Percentiles rank a stretch among this genome's conserved stretches.
Evolutionary conservation across 2,888 invertebrate species (phyloP).

Genomic region (Cerastis leucographa): DNA sequence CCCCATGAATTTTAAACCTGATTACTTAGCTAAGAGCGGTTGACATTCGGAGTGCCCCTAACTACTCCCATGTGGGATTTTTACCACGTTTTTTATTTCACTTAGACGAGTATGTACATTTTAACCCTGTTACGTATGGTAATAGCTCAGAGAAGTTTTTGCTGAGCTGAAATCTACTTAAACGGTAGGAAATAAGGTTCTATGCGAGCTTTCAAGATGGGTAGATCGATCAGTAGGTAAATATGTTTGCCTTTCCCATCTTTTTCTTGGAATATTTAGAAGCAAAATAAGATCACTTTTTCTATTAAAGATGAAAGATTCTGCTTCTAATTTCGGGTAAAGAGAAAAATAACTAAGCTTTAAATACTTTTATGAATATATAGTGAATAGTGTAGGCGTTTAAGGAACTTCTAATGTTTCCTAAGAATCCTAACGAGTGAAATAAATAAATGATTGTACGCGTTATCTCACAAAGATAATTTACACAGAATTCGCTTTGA

Average conservation of each 20-base stretch:
- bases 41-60: constrained; percentile 70
- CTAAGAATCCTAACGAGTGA: neutral
- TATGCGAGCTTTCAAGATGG: neutral
- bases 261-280: constrained; percentile 22
- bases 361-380: neutral
- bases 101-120: constrained; percentile 61
- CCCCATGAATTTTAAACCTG: constrained; percentile 74
- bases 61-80: constrained; percentile 72
- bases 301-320: neutral
- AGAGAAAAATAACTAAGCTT: neutral
- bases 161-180: constrained; percentile 26
- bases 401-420: neutral
- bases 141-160: constrained; percentile 48
- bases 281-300: neutral
- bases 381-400: neutral
- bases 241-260: constrained; percentile 3
- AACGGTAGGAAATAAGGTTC: constrained; percentile 9
- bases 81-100: constrained; percentile 68
- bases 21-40: constrained; percentile 72
- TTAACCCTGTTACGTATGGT: constrained; percentile 62
- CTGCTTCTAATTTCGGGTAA: neutral
- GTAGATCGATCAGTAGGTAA: constrained; percentile 18
- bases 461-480: constrained; percentile 32
- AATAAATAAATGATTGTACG: constrained; percentile 1
- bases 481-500: constrained; percentile 11